Evolutionary conservation across 2,113 vertebrate species (phyloP).

Genomic region (Bucco capensis): DNA sequence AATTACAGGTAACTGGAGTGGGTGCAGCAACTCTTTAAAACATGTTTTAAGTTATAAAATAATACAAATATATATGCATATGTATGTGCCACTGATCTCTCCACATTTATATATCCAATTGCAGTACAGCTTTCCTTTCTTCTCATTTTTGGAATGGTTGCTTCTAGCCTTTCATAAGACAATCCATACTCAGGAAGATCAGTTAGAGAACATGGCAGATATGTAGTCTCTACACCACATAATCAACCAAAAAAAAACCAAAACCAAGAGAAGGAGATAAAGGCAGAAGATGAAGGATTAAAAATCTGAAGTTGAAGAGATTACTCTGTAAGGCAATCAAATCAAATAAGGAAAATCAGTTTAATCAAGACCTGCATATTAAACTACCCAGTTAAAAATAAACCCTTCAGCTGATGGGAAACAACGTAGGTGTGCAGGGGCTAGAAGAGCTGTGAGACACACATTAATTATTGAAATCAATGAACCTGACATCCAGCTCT

Average conservation of each 20-base stretch:
- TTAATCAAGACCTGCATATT: neutral
- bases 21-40: neutral
- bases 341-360: neutral
- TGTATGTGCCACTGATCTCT: neutral
- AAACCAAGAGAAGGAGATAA: neutral
- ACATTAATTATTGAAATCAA: neutral
- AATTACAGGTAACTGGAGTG: neutral
- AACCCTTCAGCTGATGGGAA: neutral
- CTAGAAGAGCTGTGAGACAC: neutral
- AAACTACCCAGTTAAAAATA: conserved; percentile 1
- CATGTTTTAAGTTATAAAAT: neutral
- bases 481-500: neutral
- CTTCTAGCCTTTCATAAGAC: neutral
- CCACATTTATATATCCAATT: neutral
- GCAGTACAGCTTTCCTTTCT: neutral
- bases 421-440: neutral
- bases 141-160: neutral
- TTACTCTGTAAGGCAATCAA: neutral
- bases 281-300: neutral
- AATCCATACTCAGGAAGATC: neutral
- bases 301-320: neutral
- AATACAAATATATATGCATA: neutral
- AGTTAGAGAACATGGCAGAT: neutral
- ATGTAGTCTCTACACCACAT: too few species aligned
- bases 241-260: neutral